Conservation (phyloP, 2,888 invertebrate species). For the Trissolcus brochymenae region DNA sequence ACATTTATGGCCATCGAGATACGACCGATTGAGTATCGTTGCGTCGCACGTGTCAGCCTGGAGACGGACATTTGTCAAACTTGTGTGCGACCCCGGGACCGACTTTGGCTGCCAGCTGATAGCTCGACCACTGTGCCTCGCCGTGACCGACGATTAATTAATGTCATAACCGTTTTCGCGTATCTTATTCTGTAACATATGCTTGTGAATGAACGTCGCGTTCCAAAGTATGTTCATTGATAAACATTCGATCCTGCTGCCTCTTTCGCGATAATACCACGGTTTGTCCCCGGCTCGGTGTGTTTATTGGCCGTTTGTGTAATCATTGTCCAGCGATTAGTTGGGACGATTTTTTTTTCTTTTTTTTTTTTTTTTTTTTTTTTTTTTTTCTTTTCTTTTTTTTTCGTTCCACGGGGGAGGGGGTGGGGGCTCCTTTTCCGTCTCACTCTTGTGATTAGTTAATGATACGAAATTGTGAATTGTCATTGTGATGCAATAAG, state of each 20-base stretch:
- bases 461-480: neutral
- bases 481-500: neutral
- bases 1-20: constrained; percentile 13
- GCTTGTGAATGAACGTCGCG: constrained; percentile 30
- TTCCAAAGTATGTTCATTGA: constrained; percentile 26
- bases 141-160: constrained; percentile 9
- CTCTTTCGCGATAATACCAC: neutral
- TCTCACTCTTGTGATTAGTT: neutral
- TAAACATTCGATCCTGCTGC: constrained; percentile 14
- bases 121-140: neutral
- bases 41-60: constrained; percentile 3
- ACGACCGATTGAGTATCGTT: neutral
- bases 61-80: too few species aligned
- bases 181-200: constrained; percentile 32
- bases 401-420: too few species aligned
- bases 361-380: too few species aligned
- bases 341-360: too few species aligned
- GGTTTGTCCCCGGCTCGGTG: too few species aligned
- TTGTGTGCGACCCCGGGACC: too few species aligned
- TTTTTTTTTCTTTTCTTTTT: too few species aligned
- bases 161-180: neutral
- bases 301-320: too few species aligned
- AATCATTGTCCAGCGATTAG: too few species aligned
- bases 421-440: too few species aligned
- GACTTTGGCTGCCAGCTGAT: neutral